Evolutionary conservation across 2,888 invertebrate species (phyloP), one percentile per base, ranked within the genome.

Genomic region (Mythimna loreyi): DNA sequence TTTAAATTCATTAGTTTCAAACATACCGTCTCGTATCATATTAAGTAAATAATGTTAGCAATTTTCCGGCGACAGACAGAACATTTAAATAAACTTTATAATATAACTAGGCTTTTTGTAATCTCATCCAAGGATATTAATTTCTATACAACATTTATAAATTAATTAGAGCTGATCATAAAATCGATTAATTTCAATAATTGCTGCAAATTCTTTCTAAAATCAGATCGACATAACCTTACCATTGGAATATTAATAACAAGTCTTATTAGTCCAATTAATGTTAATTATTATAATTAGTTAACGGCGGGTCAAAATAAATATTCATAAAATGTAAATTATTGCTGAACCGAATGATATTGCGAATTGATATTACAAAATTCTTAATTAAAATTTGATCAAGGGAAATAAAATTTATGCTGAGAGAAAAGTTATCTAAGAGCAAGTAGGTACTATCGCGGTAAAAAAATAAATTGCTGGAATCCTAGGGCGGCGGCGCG

Each of bases 321-420:
- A 84, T 81, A 84, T 84, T 84, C 71, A 82, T 80, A 60, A 66
- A 70, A 75, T 72, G 70, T 67, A 57, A 81, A 82, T 81, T 62
- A 65, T 55, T 56, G 21, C 53, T 53, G 64, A 47, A 61, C 50
- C 43, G 30, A 57, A 30, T 53, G 55, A 74, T 74, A 72, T 69
- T 67, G 82, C 56, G 47, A 68, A 82, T 75, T 69, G 53, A 53
- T 59, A 69, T 62, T 68, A 53, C 50, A 61, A 69, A 71, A 55
- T 72, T 55, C 61, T 76, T 65, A 67, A 71, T 71, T 71, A 55
- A 59, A 28, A 23, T 67, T 71, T 83, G 80, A 85, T 78, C 72
- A 79, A 58, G 43, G 45, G 53, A 59, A 64, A 70, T 47, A 71
- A 62, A 59, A 30, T 30, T 49, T 25, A 8, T 13, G 58, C 55